Evolutionary conservation across 2,888 invertebrate species (phyloP).

Genomic region (Selenia dentaria): DNA sequence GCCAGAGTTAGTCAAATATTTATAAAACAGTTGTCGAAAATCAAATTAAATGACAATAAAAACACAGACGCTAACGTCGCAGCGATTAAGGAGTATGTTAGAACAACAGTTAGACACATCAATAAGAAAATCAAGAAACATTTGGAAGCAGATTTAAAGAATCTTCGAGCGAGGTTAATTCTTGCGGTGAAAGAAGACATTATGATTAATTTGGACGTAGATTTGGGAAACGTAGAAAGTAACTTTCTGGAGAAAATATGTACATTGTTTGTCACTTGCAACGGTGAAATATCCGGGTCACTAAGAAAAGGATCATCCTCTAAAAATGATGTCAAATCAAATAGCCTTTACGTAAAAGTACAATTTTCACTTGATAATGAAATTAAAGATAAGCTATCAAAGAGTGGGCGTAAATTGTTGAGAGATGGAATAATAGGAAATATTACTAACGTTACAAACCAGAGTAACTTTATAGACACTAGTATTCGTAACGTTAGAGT

Average conservation of each 20-base stretch:
- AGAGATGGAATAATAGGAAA: background rate
- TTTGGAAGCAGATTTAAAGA: constrained; percentile 34
- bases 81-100: constrained; percentile 43
- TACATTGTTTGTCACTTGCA: constrained; percentile 52
- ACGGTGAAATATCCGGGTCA: constrained; percentile 36
- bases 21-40: constrained; percentile 35
- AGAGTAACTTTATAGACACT: too few species aligned
- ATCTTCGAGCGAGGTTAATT: constrained; percentile 35
- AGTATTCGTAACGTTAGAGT: too few species aligned
- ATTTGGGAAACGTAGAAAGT: constrained; percentile 50
- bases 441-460: background rate
- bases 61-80: constrained; percentile 43
- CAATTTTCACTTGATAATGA: constrained; percentile 49
- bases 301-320: background rate
- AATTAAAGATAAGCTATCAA: constrained; percentile 28
- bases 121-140: constrained; percentile 34
- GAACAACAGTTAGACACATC: constrained; percentile 31
- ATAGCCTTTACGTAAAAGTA: constrained; percentile 50
- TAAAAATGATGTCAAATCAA: constrained; percentile 3
- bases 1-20: constrained; percentile 41
- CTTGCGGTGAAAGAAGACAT: constrained; percentile 49
- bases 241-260: constrained; percentile 48
- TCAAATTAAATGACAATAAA: constrained; percentile 47
- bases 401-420: constrained; percentile 1
- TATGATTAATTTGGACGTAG: constrained; percentile 48